phyloP scores from a whole-genome alignment of 2,113 vertebrate genomes.

The Perca schrenkii region DNA sequence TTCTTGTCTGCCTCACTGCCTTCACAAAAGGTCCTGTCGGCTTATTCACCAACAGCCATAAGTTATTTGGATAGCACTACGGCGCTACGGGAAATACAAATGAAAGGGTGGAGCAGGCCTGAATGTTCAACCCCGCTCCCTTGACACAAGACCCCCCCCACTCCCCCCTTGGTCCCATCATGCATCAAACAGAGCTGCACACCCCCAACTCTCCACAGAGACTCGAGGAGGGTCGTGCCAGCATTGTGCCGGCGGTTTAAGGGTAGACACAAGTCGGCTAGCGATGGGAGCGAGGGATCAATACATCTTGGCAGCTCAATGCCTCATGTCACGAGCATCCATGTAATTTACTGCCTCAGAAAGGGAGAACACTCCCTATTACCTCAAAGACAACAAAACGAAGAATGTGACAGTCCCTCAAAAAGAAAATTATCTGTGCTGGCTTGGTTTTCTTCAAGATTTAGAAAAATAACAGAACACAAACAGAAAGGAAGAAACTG shows the following conservation, averaged over 20 bases:
- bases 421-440: not conserved
- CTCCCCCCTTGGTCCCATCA: not conserved
- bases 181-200: slow-evolving; percentile 30
- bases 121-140: slow-evolving; percentile 12
- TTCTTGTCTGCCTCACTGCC: slow-evolving; percentile 8
- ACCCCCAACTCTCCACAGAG: slow-evolving; percentile 8
- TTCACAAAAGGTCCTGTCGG: slow-evolving; percentile 38
- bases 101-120: slow-evolving; percentile 17
- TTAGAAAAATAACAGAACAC: not conserved
- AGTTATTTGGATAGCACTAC: slow-evolving; percentile 29
- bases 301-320: slow-evolving; percentile 32
- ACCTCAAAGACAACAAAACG: slow-evolving; percentile 19
- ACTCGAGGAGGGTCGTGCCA: not conserved
- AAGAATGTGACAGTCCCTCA: not conserved
- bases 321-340: slow-evolving; percentile 39
- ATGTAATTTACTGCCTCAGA: slow-evolving; percentile 37
- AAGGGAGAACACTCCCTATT: slow-evolving; percentile 35
- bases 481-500: not conserved
- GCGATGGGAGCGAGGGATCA: slow-evolving; percentile 41
- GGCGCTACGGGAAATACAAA: slow-evolving; percentile 1
- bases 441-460: not conserved
- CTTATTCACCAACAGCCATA: slow-evolving; percentile 29
- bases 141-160: slow-evolving; percentile 20
- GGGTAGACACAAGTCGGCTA: slow-evolving; percentile 7
- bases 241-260: slow-evolving; percentile 32